Percentiles rank a stretch among this genome's conserved stretches.
Evolutionary conservation across 64 coral and sea anemone species (phyloP).

Genomic region (Stichodactyla helianthus): DNA sequence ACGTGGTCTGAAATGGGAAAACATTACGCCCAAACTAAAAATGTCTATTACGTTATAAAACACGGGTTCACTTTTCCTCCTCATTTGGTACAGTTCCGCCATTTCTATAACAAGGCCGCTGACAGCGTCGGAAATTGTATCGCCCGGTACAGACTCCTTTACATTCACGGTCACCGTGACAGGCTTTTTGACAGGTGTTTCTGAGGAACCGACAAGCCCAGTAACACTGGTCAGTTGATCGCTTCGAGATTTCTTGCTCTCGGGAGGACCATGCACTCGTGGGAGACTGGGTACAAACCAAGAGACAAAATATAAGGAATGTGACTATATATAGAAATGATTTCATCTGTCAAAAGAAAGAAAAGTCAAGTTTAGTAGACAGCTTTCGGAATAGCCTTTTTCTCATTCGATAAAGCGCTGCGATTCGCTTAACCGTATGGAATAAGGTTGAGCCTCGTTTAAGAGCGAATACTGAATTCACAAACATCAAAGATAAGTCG

Average conservation of each 20-base stretch:
- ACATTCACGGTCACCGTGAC: neutral
- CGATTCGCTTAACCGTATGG: too few species aligned
- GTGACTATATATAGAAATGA: neutral
- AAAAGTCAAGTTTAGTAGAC: neutral
- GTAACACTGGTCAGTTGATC: constrained; percentile 20
- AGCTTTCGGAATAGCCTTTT: neutral
- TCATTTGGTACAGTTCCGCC: too few species aligned
- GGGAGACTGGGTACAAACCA: neutral
- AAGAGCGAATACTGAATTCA: too few species aligned
- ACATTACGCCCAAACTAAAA: too few species aligned
- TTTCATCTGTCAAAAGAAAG: constrained; percentile 11
- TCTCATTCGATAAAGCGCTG: too few species aligned
- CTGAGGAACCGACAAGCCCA: constrained; percentile 2
- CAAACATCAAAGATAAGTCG: too few species aligned
- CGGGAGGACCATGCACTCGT: neutral
- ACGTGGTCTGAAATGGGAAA: too few species aligned
- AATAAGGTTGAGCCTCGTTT: too few species aligned
- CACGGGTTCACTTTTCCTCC: too few species aligned
- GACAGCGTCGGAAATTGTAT: neutral
- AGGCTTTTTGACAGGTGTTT: neutral
- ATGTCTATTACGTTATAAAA: too few species aligned
- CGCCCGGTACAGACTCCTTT: neutral
- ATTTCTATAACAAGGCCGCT: neutral
- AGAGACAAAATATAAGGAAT: neutral
- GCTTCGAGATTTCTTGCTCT: neutral